phyloP scores from a whole-genome alignment of 2,797 vertebrate species.

The Gadopsis bispinosus region DNA sequence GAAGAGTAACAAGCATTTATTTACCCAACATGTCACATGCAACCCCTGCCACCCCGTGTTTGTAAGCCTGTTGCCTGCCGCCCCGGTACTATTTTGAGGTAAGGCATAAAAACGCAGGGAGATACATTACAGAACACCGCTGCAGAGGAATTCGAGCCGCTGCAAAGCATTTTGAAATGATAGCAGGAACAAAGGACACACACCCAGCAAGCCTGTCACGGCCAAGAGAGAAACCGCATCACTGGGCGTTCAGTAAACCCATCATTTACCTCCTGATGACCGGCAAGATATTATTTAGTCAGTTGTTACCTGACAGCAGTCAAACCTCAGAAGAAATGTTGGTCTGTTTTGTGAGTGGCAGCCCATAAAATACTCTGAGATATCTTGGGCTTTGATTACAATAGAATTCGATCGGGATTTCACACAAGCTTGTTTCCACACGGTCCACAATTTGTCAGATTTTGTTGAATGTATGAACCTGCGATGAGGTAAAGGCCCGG shows the following conservation, averaged over 20 bases:
- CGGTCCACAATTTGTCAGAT: background rate
- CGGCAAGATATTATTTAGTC: background rate
- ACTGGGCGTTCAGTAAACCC: background rate
- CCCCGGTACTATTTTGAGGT: slow-evolving; percentile 70
- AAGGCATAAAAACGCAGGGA: slow-evolving; percentile 56
- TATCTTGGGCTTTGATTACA: background rate
- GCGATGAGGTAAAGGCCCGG: too few species aligned
- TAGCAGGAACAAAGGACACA: slow-evolving; percentile 22
- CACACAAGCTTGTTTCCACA: background rate
- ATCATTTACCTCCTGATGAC: too few species aligned
- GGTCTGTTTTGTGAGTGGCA: background rate
- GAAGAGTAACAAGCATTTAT: slow-evolving; percentile 50
- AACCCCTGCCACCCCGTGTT: slow-evolving; percentile 13
- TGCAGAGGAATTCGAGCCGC: slow-evolving; percentile 38
- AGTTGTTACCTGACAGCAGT: background rate
- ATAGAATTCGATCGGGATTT: background rate
- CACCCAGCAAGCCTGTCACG: background rate
- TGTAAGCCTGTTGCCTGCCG: slow-evolving; percentile 45
- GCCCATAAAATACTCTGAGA: too few species aligned
- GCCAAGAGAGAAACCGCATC: slow-evolving; percentile 5
- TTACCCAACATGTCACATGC: slow-evolving; percentile 17
- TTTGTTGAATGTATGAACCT: background rate
- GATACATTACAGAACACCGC: slow-evolving; percentile 69
- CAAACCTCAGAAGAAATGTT: background rate
- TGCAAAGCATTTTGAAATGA: slow-evolving; percentile 39